Base-by-base conservation (phyloP, 1,140 invertebrate genomes). In the Drosophila yakuba region DNA sequence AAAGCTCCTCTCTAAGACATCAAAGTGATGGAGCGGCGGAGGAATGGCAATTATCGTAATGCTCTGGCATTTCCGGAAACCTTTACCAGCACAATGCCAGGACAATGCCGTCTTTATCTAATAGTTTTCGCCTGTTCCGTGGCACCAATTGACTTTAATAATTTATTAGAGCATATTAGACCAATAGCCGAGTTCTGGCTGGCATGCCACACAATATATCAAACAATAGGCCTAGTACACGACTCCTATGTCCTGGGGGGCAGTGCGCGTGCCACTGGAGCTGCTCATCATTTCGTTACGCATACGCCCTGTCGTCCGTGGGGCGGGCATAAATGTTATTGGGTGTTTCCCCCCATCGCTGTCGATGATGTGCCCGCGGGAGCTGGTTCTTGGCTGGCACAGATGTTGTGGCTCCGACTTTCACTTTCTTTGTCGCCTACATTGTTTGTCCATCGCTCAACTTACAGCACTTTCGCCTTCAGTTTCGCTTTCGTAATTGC, bases 151-250 rank as follows among this genome's bases (percentile, higher is more conserved):
- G 72, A 36, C 63, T 63, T 85, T 61, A 86, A 86, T 86, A 86
- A 86, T 88, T 82, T 71, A 86, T 88, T 71, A 59, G 61, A 62
- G 66, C 58, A 67, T 73, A 80, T 83, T 84, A 62, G 54, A 51
- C 48, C 48, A 17, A 35, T 35, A 28, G 1, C 25, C 28, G 48
- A 51, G 39, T 50, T 44, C 15, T 7, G 15, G 47, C 45, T 48
- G 60, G 2, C 54, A 47, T 20, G 38, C 54, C 71, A 60, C 47
- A 68, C 54, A 69, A 86, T 86, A 88, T 88, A 86, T 88, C 83
- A 88, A 79, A 88, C 69, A 88, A 79, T 82, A 88, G 76, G 79
- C 59, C 83, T 88, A 88, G 88, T 76, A 82, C 68, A 57, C 45
- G 73, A 41, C 55, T 63, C 55, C 59, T 60, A 74, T 48, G 62